Base-by-base conservation (phyloP, 2,888 invertebrate species). In the Macaria notata region DNA sequence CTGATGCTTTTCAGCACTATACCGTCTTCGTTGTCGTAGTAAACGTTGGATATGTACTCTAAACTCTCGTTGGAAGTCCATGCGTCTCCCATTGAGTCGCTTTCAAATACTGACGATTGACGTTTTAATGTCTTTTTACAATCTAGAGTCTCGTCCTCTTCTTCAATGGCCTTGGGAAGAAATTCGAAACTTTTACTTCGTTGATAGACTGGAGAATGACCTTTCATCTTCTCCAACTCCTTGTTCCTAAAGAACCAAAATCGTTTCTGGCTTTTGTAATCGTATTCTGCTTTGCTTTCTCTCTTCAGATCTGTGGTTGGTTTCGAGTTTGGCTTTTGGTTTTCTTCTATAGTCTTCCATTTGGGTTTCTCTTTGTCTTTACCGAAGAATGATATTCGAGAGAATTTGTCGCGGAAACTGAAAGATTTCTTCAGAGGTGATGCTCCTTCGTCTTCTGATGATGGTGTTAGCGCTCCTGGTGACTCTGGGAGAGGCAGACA, bases 161-260 rank as follows among this genome's bases (percentile, higher is more conserved):
- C 86, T 49, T 80, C 78, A 43, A 80, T 67, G 0, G 88, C 85
- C 75, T 78, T 77, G 0, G 91, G 91, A 0, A 91, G 70, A 54
- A 89, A 91, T 63, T 91, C 91, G 48, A 90, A 92, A 66, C 91
- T 92, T 57, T 91, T 91, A 62, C 91, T 92, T 39, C 91, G 73
- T 62, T 76, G 79, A 59, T 89, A 90, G 9, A 79, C 71, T 1
- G 87, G 84, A 19, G 72, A 72, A 8, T 73, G 69, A 7, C 70
- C 72, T 7, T 75, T 78, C 5, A 75, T 79, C 54, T 84, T 84
- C 19, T 77, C 72, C 6, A 79, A 41, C 7, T 88, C 90, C 62
- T 80, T 88, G 49, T 84, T 83, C 59, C 84, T 73, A 50, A 88
- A 89, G 57, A 88, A 81, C 91, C 91, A 90, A 57, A 89, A 89